Conservation (phyloP, 2,888 invertebrate species). For the Pantelozetes paolii region DNA sequence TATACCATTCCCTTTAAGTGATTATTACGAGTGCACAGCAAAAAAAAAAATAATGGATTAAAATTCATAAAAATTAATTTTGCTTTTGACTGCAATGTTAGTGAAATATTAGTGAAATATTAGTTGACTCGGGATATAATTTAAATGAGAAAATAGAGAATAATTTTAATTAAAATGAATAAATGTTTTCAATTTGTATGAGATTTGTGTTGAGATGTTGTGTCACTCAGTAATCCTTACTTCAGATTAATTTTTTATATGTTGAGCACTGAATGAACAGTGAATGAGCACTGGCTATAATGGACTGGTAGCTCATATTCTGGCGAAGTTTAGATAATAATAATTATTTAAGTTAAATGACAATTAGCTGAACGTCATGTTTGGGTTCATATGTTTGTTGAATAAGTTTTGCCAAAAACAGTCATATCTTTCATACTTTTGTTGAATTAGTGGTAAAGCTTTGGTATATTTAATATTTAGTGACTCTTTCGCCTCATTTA, state of each 20-base stretch:
- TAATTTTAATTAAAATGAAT: conserved; percentile 13
- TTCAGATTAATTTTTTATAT: conserved; percentile 14
- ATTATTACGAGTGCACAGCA: background rate
- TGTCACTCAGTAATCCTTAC: conserved; percentile 8
- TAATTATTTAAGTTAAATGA: conserved; percentile 31
- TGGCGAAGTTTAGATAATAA: conserved; percentile 17
- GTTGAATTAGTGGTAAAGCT: background rate
- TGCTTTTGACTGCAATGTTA: too few relatives aligned
- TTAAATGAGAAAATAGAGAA: background rate
- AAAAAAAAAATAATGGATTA: background rate
- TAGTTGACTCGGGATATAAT: too few relatives aligned
- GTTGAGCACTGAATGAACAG: background rate
- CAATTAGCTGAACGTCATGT: conserved; percentile 31
- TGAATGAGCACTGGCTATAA: conserved; percentile 8
- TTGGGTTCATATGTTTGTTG: conserved; percentile 3
- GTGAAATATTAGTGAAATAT: too few relatives aligned
- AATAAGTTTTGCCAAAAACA: conserved; percentile 2
- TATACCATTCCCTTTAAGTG: background rate
- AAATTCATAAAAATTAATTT: background rate
- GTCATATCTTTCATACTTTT: background rate
- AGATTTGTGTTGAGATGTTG: conserved; percentile 24
- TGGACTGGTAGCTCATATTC: conserved; percentile 1
- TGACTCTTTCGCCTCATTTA: conserved; percentile 33
- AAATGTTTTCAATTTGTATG: conserved; percentile 34
- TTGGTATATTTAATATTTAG: conserved; percentile 20